Evolutionary conservation across 2,797 vertebrate species (phyloP).

Genomic region (Squalus acanthias): DNA sequence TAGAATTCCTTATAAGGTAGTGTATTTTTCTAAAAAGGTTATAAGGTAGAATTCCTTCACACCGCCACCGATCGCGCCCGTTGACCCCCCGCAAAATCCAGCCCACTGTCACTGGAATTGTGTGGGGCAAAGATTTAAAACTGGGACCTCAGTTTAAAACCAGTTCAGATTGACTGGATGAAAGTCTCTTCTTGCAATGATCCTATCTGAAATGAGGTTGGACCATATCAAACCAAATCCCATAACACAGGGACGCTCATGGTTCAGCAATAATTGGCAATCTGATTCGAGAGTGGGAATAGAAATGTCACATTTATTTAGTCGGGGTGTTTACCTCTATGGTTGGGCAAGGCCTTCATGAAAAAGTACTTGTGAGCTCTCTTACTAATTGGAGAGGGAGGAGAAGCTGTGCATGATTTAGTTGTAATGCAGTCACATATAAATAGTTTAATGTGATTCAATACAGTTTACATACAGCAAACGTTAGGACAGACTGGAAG

Average conservation of each 20-base stretch:
- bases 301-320: background rate
- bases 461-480: background rate
- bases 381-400: background rate
- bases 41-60: too few species aligned
- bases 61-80: too few species aligned
- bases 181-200: background rate
- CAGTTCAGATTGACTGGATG: background rate
- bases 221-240: background rate
- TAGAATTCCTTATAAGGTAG: too few species aligned
- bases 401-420: background rate
- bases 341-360: background rate
- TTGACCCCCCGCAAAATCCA: too few species aligned
- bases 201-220: background rate
- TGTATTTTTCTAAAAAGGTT: too few species aligned
- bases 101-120: background rate
- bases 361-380: background rate
- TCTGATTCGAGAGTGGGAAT: background rate
- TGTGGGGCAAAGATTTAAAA: background rate
- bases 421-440: background rate
- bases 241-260: background rate
- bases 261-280: background rate
- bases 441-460: background rate
- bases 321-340: background rate
- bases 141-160: background rate
- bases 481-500: background rate